Base-by-base conservation (phyloP, 1,140 invertebrate genomes). In the Drosophila albomicans region DNA sequence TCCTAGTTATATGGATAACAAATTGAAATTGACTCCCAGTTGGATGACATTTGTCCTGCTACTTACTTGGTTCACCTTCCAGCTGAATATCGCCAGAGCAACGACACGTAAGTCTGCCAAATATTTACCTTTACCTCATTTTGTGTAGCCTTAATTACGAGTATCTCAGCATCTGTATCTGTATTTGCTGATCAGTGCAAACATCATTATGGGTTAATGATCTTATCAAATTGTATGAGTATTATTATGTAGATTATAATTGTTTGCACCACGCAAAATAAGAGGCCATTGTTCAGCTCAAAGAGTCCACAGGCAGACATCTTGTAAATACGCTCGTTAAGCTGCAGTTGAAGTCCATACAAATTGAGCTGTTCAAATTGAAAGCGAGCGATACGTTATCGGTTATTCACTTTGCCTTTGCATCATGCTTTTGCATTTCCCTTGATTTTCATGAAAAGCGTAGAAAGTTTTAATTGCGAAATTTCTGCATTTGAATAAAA, bases 211-310 rank as follows among this genome's bases (percentile, higher is more conserved):
- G 78, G 71, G 68, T 88, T 70, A 15, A 73, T 63, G 70, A 88
- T 76, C 75, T 89, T 88, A 67, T 88, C 85, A 70, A 89, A 89
- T 58, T 88, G 85, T 71, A 89, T 79, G 30, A 88, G 81, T 76
- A 88, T 89, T 46, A 81, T 85, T 41, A 84, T 68, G 30, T 88
- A 81, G 15, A 81, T 41, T 15, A 88, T 52, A 28, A 88, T 78
- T 28, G 67, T 75, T 56, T 63, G 57, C 8, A 81, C 48, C 32
- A 89, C 78, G 67, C 61, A 41, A 41, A 89, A 85, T 1, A 88
- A 48, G 11, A 88, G 43, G 1, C 13, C n/a, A n/a, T 84, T 88
- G 62, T 89, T 78, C 63, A 88, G 66, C 32, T 75, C 65, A 13
- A 88, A 89, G 3, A 89, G 51, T 32, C 81, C 85, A n/a, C 80